Evolutionary conservation across 2,113 vertebrate species (phyloP).

Genomic region (Macheiramphus alcinus): DNA sequence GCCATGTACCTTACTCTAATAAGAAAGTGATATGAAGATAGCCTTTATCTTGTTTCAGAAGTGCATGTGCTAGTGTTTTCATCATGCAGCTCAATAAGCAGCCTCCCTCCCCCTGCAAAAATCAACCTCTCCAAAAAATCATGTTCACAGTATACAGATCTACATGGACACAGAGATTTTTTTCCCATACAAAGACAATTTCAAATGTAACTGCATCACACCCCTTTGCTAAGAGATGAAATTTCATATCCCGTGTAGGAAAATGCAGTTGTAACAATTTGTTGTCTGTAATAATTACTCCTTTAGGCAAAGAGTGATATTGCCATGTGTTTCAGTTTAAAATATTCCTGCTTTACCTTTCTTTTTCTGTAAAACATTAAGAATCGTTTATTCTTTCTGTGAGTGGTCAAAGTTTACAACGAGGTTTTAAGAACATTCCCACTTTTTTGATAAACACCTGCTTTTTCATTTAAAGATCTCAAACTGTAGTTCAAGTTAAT

Average conservation of each 20-base stretch:
- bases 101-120: background rate
- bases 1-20: background rate
- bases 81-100: background rate
- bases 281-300: background rate
- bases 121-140: background rate
- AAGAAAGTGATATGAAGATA: background rate
- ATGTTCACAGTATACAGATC: background rate
- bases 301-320: background rate
- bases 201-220: background rate
- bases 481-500: background rate
- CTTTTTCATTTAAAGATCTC: constrained; percentile 55
- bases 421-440: constrained; percentile 8
- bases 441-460: constrained; percentile 49
- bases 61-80: background rate
- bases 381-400: background rate
- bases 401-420: background rate
- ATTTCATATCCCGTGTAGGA: background rate
- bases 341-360: background rate
- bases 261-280: background rate
- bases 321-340: background rate
- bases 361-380: background rate
- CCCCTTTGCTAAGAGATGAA: background rate
- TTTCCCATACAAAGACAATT: background rate
- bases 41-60: background rate
- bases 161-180: background rate